Evolutionary conservation across 2,888 invertebrate genomes (phyloP).

Genomic region (Tipula helvola): DNA sequence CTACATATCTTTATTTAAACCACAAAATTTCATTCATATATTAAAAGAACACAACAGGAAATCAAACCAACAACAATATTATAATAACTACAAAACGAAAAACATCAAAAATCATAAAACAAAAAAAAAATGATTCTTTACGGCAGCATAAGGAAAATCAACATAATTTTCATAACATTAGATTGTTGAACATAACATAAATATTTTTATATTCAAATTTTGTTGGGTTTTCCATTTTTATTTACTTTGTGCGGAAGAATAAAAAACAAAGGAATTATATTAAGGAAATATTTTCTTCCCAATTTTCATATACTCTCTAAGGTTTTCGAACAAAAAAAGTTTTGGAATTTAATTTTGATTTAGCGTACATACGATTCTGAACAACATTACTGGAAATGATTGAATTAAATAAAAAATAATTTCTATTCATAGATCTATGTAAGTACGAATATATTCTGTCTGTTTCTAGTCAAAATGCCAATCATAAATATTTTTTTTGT

Average conservation of each 20-base stretch:
- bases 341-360: neutral
- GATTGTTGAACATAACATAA: neutral
- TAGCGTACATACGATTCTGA: neutral
- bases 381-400: neutral
- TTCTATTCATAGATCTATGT: neutral
- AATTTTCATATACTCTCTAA: neutral
- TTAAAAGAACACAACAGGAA: neutral
- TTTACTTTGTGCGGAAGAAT: neutral
- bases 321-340: neutral
- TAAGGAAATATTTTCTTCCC: neutral
- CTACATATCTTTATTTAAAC: neutral
- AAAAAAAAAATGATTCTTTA: neutral
- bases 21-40: neutral
- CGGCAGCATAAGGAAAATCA: neutral
- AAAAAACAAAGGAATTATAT: neutral
- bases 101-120: neutral
- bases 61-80: neutral
- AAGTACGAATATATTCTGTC: neutral
- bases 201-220: neutral
- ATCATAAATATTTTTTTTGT: neutral
- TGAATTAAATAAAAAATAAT: neutral
- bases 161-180: conserved; percentile 4
- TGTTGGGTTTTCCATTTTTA: neutral
- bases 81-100: neutral
- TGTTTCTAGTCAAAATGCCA: neutral